These are phyloP conservation scores for Garrulus glandarius DNA, from an alignment of 2,797 vertebrate species.

Conservation along the genomic window DNA sequence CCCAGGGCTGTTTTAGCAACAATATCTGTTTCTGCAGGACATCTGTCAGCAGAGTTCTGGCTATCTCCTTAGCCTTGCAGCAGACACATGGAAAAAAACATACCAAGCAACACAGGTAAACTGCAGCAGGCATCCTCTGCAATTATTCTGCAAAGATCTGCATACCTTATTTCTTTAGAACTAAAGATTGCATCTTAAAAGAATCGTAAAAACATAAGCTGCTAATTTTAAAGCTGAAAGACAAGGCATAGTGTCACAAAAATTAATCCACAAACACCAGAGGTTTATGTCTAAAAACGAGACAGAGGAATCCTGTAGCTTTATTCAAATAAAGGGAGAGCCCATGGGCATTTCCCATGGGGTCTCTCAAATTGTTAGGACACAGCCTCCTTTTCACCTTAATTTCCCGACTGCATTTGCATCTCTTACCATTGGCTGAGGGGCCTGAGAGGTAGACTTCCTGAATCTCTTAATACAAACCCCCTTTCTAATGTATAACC, in stretches of 20 bases:
- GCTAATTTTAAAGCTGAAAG: not conserved
- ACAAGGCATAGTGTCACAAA: not conserved
- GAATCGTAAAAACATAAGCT: accelerated
- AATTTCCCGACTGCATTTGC: not conserved
- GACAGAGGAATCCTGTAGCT: not conserved
- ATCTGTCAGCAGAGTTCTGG: not conserved
- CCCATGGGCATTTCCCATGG: not conserved
- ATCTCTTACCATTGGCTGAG: not conserved
- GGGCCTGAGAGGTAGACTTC: not conserved
- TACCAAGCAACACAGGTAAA: too few relatives aligned
- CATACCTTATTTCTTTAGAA: not conserved
- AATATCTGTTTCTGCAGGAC: not conserved
- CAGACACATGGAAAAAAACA: not conserved
- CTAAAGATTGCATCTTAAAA: not conserved
- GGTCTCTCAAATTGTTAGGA: not conserved
- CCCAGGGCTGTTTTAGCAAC: not conserved
- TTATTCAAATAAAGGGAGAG: not conserved
- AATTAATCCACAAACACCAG: not conserved
- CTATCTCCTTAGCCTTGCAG: not conserved
- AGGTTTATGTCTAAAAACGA: not conserved
- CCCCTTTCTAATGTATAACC: not conserved
- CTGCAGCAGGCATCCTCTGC: not conserved
- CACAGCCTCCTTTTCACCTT: not conserved
- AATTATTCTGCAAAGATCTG: not conserved
- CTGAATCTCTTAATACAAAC: not conserved